Evolutionary conservation across 1,140 invertebrate genomes (phyloP).

Genomic region (Arion vulgaris): DNA sequence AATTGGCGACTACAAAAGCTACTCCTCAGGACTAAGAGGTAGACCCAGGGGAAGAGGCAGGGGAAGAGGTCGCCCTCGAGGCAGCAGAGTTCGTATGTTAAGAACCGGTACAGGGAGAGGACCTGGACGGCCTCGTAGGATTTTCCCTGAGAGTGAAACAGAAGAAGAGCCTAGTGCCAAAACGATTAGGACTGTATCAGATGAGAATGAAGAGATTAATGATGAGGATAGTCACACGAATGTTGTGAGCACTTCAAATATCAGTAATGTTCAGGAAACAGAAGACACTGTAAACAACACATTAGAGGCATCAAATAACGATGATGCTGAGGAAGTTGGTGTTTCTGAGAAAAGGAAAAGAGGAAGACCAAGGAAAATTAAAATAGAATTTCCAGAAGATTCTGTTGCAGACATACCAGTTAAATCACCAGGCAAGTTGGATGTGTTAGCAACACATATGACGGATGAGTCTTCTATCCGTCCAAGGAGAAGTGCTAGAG

Average conservation of each 20-base stretch:
- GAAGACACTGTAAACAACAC: not conserved
- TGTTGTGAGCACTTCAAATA: not conserved
- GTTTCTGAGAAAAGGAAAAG: slow-evolving; percentile 23
- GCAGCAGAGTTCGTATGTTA: slow-evolving; percentile 21
- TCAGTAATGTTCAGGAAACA: not conserved
- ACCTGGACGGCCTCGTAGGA: slow-evolving; percentile 37
- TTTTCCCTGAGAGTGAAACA: slow-evolving; percentile 5
- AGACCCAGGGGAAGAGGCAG: slow-evolving; percentile 41
- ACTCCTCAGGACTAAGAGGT: slow-evolving; percentile 34
- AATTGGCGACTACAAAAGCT: not conserved
- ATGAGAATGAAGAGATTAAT: slow-evolving; percentile 11
- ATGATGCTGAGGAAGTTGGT: slow-evolving; percentile 5
- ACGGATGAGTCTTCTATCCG: not conserved
- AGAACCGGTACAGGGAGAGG: slow-evolving; percentile 25
- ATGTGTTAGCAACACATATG: not conserved
- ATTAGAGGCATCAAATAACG: not conserved
- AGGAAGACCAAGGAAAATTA: slow-evolving; percentile 42
- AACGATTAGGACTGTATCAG: not conserved
- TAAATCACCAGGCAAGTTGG: slow-evolving; percentile 14
- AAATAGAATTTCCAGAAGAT: slow-evolving; percentile 13
- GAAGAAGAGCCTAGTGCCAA: slow-evolving; percentile 14
- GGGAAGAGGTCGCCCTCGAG: slow-evolving; percentile 33
- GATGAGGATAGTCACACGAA: not conserved
- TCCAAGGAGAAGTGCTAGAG: slow-evolving; percentile 11
- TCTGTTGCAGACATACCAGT: slow-evolving; percentile 1